These are phyloP conservation scores for Anaspis maculata DNA, from an alignment of 2,888 invertebrate genomes.

Conservation along the genomic window DNA sequence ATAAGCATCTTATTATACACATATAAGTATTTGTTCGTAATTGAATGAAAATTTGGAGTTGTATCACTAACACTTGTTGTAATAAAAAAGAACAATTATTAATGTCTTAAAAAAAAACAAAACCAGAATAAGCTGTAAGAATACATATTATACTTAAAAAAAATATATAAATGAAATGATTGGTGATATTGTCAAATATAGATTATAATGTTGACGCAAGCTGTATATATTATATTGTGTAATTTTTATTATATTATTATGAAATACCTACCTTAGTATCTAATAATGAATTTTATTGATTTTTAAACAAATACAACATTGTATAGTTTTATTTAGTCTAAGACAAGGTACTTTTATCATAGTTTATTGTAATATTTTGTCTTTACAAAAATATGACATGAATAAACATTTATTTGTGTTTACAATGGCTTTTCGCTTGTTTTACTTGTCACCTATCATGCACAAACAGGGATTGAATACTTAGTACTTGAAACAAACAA, in stretches of 20 bases:
- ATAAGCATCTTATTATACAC: constrained; percentile 6
- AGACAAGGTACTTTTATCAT: constrained; percentile 36
- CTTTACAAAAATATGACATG: constrained; percentile 32
- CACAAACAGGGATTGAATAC: too few species aligned
- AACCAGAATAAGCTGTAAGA: constrained; percentile 9
- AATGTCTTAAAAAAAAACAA: constrained; percentile 9
- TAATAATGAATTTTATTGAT: constrained; percentile 31
- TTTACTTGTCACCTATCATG: too few species aligned
- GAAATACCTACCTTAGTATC: constrained; percentile 28
- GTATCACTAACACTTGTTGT: constrained; percentile 14
- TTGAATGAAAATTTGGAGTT: constrained; percentile 11
- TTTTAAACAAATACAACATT: constrained; percentile 31
- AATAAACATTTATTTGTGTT: constrained; percentile 16
- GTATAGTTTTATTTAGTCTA: constrained; percentile 37
- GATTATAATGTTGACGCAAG: constrained; percentile 22
- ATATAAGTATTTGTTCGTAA: constrained; percentile 6
- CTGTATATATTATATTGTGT: constrained; percentile 30
- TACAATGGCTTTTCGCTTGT: too few species aligned
- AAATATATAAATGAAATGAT: constrained; percentile 16
- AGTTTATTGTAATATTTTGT: constrained; percentile 39
- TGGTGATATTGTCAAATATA: constrained; percentile 30
- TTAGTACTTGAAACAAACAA: too few species aligned
- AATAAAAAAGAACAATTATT: constrained; percentile 8
- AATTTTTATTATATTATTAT: constrained; percentile 30
- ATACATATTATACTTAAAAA: constrained; percentile 9